These are phyloP conservation scores for Chrysolina americana DNA, from an alignment of 2,888 invertebrate species.

Conservation along the genomic window DNA sequence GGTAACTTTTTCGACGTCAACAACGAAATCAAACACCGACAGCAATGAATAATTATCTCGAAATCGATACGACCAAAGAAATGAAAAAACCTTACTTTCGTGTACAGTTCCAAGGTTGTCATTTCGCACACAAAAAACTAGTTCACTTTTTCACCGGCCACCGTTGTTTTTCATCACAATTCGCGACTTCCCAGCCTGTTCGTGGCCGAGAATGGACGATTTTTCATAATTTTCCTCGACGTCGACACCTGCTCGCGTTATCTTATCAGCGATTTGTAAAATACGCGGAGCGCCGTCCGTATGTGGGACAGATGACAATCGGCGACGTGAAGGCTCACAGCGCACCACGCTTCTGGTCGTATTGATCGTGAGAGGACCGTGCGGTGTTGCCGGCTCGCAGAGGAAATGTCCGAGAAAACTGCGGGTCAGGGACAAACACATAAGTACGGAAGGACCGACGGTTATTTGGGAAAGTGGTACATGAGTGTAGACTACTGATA, in stretches of 20 bases:
- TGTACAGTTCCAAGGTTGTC: slow-evolving; percentile 65
- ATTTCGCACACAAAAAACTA: slow-evolving; percentile 49
- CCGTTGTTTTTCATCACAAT: slow-evolving; percentile 26
- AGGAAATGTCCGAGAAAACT: slow-evolving; percentile 28
- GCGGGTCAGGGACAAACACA: slow-evolving; percentile 16
- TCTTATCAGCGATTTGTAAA: slow-evolving; percentile 49
- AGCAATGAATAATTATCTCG: no score
- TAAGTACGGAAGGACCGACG: not conserved
- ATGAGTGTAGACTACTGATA: no score
- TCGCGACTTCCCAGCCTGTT: not conserved
- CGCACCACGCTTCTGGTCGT: slow-evolving; percentile 52
- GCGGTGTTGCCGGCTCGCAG: slow-evolving; percentile 32
- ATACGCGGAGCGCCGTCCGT: not conserved
- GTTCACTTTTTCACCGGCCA: slow-evolving; percentile 25
- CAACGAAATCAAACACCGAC: no score
- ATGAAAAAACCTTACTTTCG: slow-evolving; percentile 59
- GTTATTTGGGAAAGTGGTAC: not conserved
- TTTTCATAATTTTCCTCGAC: slow-evolving; percentile 11
- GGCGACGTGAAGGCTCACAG: slow-evolving; percentile 38
- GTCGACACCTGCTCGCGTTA: slow-evolving; percentile 35
- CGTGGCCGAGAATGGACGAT: not conserved
- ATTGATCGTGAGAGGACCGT: slow-evolving; percentile 38
- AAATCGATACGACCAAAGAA: no score
- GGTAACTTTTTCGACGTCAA: no score
- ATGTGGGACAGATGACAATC: slow-evolving; percentile 28